Evolutionary conservation across 2,888 invertebrate genomes (phyloP).

Genomic region (Ypsolopha scabrella): DNA sequence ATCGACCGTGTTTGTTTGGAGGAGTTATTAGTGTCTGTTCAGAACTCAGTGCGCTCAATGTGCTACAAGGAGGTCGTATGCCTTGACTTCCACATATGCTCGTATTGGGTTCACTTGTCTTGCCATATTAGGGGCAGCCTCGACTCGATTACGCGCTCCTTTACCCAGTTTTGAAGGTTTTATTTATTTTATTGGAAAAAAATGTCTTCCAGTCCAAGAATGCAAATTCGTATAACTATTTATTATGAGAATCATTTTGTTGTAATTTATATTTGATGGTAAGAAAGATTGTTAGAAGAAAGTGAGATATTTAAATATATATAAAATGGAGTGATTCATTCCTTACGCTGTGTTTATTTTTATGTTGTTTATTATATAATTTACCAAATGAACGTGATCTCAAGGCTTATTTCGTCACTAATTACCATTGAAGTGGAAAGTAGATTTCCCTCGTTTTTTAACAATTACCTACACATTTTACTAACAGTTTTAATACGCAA

Average conservation of each 20-base stretch:
- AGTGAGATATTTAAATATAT: conserved; percentile 6
- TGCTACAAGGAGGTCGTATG: conserved; percentile 40
- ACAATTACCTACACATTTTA: no score
- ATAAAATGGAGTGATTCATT: not conserved
- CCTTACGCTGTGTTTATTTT: conserved; percentile 1
- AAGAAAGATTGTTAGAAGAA: not conserved
- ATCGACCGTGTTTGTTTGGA: conserved; percentile 27
- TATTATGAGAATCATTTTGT: conserved; percentile 75
- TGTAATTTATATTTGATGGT: conserved; percentile 71
- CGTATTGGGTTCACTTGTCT: conserved; percentile 51
- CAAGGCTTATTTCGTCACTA: no score
- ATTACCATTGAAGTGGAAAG: no score
- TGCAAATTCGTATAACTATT: conserved; percentile 77
- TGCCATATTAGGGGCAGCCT: conserved; percentile 58
- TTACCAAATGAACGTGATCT: no score
- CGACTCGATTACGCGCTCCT: conserved; percentile 47
- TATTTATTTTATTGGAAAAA: conserved; percentile 22
- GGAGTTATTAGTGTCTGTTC: conserved; percentile 33
- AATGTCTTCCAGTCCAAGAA: conserved; percentile 76
- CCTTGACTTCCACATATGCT: conserved; percentile 54
- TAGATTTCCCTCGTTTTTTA: no score
- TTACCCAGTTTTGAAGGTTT: conserved; percentile 54
- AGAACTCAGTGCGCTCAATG: conserved; percentile 50
- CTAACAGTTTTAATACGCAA: conserved; percentile 1
- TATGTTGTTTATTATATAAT: no score